Evolutionary conservation across 2,888 invertebrate species (phyloP).

Genomic region (Cephus pygmeus): DNA sequence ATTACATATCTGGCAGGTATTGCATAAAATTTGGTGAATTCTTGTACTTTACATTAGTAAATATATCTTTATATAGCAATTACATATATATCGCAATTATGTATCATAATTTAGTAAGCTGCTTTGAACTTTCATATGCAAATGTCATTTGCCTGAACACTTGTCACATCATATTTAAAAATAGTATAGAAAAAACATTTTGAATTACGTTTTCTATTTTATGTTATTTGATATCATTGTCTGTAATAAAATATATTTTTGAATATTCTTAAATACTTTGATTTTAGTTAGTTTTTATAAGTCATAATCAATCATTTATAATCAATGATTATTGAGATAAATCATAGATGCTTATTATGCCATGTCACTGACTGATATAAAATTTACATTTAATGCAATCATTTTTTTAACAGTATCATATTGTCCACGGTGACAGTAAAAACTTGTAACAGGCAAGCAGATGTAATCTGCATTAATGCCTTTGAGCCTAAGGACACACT

Average conservation of each 20-base stretch:
- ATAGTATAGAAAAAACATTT: neutral
- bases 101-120: neutral
- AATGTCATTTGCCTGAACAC: neutral
- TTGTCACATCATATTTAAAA: neutral
- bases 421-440: slow-evolving; percentile 1
- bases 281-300: neutral
- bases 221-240: neutral
- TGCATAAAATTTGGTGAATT: neutral
- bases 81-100: neutral
- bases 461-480: slow-evolving; percentile 43
- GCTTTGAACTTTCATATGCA: neutral
- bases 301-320: neutral
- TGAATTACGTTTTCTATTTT: neutral
- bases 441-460: neutral
- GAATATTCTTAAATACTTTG: neutral
- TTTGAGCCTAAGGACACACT: slow-evolving; percentile 41
- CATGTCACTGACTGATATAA: neutral
- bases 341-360: neutral
- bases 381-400: neutral
- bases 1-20: neutral
- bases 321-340: neutral
- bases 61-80: neutral
- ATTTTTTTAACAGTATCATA: neutral
- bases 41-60: neutral
- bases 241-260: neutral